phyloP scores from a whole-genome alignment of 2,888 invertebrate genomes.

The Aporophyla nigra region DNA sequence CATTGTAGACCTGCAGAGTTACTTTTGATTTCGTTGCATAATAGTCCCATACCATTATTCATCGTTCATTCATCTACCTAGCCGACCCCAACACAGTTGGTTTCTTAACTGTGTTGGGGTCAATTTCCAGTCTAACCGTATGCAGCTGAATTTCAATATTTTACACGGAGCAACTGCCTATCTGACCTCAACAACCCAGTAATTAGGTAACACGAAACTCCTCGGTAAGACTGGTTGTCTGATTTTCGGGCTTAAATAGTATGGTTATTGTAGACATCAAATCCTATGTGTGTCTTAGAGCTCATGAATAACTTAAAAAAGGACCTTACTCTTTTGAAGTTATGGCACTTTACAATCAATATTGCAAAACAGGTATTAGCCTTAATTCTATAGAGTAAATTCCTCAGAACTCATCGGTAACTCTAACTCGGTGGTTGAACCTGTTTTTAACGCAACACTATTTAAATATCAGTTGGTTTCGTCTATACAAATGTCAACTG shows the following conservation, averaged over 20 bases:
- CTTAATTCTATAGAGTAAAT: conserved; percentile 55
- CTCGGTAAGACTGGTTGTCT: too few relatives aligned
- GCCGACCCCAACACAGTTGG: too few relatives aligned
- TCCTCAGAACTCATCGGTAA: conserved; percentile 54
- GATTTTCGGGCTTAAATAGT: too few relatives aligned
- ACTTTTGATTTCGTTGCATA: neutral
- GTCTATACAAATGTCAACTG: conserved; percentile 63
- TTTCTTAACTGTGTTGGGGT: too few relatives aligned
- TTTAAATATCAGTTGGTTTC: conserved; percentile 63
- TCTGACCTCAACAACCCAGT: too few relatives aligned
- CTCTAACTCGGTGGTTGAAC: conserved; percentile 46
- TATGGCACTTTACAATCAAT: conserved; percentile 34
- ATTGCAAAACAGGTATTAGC: conserved; percentile 44
- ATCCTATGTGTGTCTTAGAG: neutral
- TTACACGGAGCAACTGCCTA: too few relatives aligned
- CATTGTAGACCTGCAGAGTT: neutral
- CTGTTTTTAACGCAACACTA: conserved; percentile 64
- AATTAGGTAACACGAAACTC: too few relatives aligned
- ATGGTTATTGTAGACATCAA: conserved; percentile 3
- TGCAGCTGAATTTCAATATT: too few relatives aligned
- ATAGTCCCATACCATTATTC: neutral
- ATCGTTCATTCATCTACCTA: too few relatives aligned
- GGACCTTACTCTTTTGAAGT: conserved; percentile 32
- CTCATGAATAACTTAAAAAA: conserved; percentile 5
- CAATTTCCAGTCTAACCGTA: too few relatives aligned